Percentiles rank a stretch among this genome's conserved stretches.
Conservation (phyloP, 64 coral and sea anemone genomes). For the Pocillopora verrucosa region DNA sequence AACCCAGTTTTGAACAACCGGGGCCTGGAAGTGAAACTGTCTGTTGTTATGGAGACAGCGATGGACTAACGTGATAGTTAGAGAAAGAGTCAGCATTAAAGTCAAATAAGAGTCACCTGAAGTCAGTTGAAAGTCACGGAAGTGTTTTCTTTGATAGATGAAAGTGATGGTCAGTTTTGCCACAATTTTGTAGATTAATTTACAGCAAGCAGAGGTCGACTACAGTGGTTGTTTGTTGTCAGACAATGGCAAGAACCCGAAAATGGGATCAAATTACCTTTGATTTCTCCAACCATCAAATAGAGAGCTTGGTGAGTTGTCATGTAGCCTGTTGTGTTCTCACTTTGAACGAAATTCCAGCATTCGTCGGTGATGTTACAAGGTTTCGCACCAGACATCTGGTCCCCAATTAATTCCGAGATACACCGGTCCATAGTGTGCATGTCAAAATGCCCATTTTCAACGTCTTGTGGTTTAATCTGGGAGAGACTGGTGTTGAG, state of each 20-base stretch:
- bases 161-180: too few relatives aligned
- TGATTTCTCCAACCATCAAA: background rate
- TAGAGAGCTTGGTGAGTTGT: constrained; percentile 9
- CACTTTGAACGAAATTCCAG: background rate
- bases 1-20: too few relatives aligned
- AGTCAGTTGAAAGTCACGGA: too few relatives aligned
- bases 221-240: background rate
- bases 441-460: background rate
- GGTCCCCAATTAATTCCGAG: constrained; percentile 15
- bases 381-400: background rate
- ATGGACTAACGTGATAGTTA: too few relatives aligned
- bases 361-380: background rate
- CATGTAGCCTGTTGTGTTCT: background rate
- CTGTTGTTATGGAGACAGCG: too few relatives aligned
- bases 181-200: too few relatives aligned
- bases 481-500: background rate
- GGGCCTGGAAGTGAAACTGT: too few relatives aligned
- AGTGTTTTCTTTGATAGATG: too few relatives aligned
- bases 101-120: too few relatives aligned
- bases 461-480: background rate
- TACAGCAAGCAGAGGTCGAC: too few relatives aligned
- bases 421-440: constrained; percentile 1
- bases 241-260: too few relatives aligned
- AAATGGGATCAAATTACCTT: background rate
- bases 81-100: too few relatives aligned